phyloP scores from a whole-genome alignment of 2,797 vertebrate species.

The Trachops cirrhosus region DNA sequence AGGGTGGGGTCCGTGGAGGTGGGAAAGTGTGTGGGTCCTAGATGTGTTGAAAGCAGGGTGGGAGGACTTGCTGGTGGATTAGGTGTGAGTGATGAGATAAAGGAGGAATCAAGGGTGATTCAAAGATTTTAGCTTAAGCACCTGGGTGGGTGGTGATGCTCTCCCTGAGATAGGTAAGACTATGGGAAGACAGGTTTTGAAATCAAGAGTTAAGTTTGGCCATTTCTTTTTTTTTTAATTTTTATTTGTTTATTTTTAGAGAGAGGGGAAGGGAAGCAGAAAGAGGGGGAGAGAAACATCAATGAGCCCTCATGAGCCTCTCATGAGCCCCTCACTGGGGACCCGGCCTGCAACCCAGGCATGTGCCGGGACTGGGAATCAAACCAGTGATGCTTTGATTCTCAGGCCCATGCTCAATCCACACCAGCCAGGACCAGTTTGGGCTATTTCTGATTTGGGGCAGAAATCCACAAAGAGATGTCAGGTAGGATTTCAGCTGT shows the following conservation, averaged over 20 bases:
- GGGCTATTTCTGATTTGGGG: background rate
- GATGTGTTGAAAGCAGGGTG: slow-evolving; percentile 14
- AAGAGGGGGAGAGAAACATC: too few relatives aligned
- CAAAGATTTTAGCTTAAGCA: slow-evolving; percentile 37
- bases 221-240: background rate
- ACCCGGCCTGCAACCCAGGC: too few relatives aligned
- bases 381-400: too few relatives aligned
- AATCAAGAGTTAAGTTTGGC: background rate
- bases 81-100: slow-evolving; percentile 27
- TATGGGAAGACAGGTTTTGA: slow-evolving; percentile 22
- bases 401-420: too few relatives aligned
- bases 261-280: too few relatives aligned
- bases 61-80: slow-evolving; percentile 5
- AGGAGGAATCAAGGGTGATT: slow-evolving; percentile 49
- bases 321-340: too few relatives aligned
- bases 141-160: background rate
- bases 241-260: too few relatives aligned
- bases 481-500: background rate
- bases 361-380: too few relatives aligned
- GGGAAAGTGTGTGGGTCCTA: background rate
- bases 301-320: too few relatives aligned
- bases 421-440: background rate
- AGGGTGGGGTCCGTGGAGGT: fast-evolving
- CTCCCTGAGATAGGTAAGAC: slow-evolving; percentile 6
- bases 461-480: background rate